Conservation (phyloP, 1,140 invertebrate genomes). For the Cyphomyrmex costatus region DNA sequence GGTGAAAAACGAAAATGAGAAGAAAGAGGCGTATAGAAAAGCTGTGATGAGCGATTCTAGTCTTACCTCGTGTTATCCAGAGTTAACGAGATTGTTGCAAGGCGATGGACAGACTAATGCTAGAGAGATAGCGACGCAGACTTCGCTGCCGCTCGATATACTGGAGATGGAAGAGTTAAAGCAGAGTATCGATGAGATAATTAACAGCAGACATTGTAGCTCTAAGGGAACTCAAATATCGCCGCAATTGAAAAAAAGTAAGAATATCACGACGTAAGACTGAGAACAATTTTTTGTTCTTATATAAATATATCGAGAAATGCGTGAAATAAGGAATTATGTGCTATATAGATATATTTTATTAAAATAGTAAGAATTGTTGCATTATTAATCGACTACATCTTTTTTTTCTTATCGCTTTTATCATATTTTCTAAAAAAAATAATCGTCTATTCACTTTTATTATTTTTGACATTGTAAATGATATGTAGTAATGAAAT, state of each 20-base stretch:
- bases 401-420: conserved; percentile 75
- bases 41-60: conserved; percentile 80
- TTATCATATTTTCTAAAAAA: conserved; percentile 77
- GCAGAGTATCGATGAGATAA: conserved; percentile 85
- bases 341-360: conserved; percentile 18
- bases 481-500: not conserved
- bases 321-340: not conserved
- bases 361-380: conserved; percentile 21
- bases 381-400: not conserved
- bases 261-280: conserved; percentile 72
- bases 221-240: conserved; percentile 85
- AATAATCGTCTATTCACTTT: conserved; percentile 46
- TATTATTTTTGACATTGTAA: conserved; percentile 27
- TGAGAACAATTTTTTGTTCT: conserved; percentile 15
- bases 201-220: conserved; percentile 81
- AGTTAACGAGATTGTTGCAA: conserved; percentile 85
- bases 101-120: conserved; percentile 88
- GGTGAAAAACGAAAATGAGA: conserved; percentile 85
- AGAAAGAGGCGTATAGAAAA: conserved; percentile 78
- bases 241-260: conserved; percentile 80
- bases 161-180: conserved; percentile 85
- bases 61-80: conserved; percentile 83
- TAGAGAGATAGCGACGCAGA: conserved; percentile 89
- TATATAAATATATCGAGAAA: conserved; percentile 17
- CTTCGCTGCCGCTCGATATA: conserved; percentile 84